Percentiles rank a stretch among this genome's conserved stretches.
These are phyloP conservation scores for Mobula birostris DNA, from an alignment of 2,113 vertebrate genomes.

Conservation along the genomic window DNA sequence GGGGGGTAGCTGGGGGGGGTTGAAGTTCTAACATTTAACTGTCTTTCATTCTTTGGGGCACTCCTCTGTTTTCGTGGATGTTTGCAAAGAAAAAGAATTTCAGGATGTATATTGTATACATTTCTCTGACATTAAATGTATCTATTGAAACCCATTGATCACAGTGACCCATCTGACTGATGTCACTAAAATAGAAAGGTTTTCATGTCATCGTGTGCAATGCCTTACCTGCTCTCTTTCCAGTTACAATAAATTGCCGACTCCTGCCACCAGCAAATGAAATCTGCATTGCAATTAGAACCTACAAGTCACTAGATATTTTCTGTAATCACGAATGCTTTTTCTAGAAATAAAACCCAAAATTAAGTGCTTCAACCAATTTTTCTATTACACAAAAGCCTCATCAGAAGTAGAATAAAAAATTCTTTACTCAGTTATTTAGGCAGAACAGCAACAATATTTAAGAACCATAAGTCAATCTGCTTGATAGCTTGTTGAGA, in stretches of 20 bases:
- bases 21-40: too few relatives aligned
- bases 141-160: background rate
- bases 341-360: background rate
- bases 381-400: background rate
- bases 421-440: background rate
- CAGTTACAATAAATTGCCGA: background rate
- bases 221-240: background rate
- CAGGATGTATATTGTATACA: too few relatives aligned
- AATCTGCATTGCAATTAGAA: background rate
- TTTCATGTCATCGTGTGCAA: background rate
- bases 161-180: background rate
- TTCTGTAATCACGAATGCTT: background rate
- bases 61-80: too few relatives aligned
- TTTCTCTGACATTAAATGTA: too few relatives aligned
- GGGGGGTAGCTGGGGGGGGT: too few relatives aligned
- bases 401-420: background rate
- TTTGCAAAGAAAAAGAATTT: too few relatives aligned
- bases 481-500: background rate
- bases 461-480: background rate
- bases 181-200: background rate
- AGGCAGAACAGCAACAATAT: background rate
- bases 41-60: too few relatives aligned
- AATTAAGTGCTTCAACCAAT: background rate
- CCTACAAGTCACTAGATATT: background rate
- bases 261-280: background rate